Conservation (phyloP, 2,888 invertebrate species). For the Diaperis boleti region DNA sequence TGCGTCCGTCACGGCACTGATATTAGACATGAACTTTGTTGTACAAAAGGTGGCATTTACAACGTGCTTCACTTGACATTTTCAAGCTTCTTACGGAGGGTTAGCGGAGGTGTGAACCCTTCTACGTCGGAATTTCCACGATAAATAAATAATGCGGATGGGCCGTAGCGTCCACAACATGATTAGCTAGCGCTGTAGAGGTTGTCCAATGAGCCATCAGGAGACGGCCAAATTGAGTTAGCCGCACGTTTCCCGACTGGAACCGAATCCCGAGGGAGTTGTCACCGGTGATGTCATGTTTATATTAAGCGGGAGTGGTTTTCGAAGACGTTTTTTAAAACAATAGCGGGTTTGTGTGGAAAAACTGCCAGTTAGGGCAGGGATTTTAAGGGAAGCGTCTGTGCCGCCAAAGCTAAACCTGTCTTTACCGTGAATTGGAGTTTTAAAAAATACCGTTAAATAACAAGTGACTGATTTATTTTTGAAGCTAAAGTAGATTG, state of each 20-base stretch:
- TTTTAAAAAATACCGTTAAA: too few species aligned
- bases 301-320: conserved; percentile 48
- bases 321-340: conserved; percentile 13
- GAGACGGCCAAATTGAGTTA: conserved; percentile 61
- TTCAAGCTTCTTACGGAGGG: conserved; percentile 7
- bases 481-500: too few species aligned
- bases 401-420: too few species aligned
- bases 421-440: too few species aligned
- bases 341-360: too few species aligned
- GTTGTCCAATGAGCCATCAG: conserved; percentile 59
- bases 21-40: conserved; percentile 26
- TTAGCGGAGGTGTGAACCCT: conserved; percentile 19
- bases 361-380: too few species aligned
- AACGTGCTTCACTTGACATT: conserved; percentile 19
- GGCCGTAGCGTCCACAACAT: conserved; percentile 52
- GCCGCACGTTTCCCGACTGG: conserved; percentile 57
- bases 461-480: too few species aligned
- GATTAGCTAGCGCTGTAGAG: conserved; percentile 56
- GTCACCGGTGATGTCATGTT: conserved; percentile 59
- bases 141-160: conserved; percentile 52
- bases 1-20: conserved; percentile 20
- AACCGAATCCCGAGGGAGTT: conserved; percentile 53
- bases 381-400: too few species aligned
- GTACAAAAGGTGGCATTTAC: conserved; percentile 20
- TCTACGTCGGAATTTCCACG: conserved; percentile 13